phyloP scores from a whole-genome alignment of 2,113 vertebrate genomes.

The Myrmophylax atrothorax region DNA sequence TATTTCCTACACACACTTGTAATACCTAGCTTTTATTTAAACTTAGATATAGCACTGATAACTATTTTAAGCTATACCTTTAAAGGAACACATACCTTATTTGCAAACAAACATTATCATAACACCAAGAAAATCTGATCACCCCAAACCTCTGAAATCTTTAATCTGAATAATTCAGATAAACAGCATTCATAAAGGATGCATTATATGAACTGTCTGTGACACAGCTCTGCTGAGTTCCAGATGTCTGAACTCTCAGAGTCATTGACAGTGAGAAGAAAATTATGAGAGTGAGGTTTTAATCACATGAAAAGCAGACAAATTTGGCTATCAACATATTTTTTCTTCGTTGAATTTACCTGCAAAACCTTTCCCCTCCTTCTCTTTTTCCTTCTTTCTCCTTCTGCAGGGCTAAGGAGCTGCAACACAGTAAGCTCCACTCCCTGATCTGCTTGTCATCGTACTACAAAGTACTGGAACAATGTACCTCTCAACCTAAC shows the following conservation, averaged over 20 bases:
- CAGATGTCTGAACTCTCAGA: background rate
- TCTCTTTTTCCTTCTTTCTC: background rate
- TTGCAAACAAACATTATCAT: background rate
- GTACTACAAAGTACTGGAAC: background rate
- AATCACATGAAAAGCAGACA: background rate
- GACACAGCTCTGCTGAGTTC: background rate
- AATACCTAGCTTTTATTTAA: background rate
- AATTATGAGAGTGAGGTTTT: background rate
- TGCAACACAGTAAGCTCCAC: background rate
- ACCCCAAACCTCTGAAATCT: background rate
- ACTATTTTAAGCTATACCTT: background rate
- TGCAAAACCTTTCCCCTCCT: background rate
- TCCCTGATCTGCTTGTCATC: background rate
- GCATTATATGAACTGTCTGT: background rate
- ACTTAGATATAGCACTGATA: background rate
- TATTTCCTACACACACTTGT: background rate
- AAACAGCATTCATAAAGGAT: background rate
- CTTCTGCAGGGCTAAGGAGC: background rate
- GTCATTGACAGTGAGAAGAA: background rate
- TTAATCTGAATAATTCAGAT: background rate
- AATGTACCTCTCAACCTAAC: constrained; percentile 49
- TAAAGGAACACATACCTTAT: background rate
- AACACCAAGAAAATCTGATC: background rate
- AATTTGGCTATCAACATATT: background rate
- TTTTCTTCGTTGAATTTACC: background rate